Base-by-base conservation (phyloP, 2,113 vertebrate genomes). In the Osmerus mordax region DNA sequence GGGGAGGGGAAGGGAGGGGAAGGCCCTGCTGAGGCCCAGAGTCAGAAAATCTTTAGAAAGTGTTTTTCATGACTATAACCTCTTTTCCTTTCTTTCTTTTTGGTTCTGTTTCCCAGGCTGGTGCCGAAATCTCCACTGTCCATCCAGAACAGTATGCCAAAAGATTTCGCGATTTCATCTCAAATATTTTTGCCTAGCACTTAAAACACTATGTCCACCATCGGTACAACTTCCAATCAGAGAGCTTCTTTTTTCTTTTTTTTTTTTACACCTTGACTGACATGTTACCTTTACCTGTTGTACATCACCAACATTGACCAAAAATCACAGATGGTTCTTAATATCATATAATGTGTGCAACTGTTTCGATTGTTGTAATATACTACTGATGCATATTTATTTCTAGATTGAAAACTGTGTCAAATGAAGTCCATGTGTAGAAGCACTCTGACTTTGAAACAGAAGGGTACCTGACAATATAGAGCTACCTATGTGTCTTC, bases 141-240 rank as follows among this genome's bases (percentile, higher is more conserved):
- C 94, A 95, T 81, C 94, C 94, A 0, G 95, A 95, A 77, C 95
- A 97, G 84, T 96, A 95, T 23, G 94, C 94, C 81, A 96, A 96
- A 81, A 88, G 95, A 19, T 96, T 96, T 78, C 91, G 94, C 9
- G 95, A 96, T 81, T 96, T 96, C 86, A 94, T 96, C 88, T 89
- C 91, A 67, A 96, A 94, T 84, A 94, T 96, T 73, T 95, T 96
- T 78, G 94, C 94, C 25, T 96, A 91, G 83, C 58, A 3, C n/a
- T 59, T 4, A 0, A 0, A 47, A 67, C 29, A 58, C 76, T 47
- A 55, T 13, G 56, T 15, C 13, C n/a, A 60, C 18, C 65, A 47
- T 12, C 9, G 64, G 13, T 59, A 25, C 5, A 60, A 51, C 56
- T 36, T 65, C 64, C 74, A 54, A 19, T n/a, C 72, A 60, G 41